These are phyloP conservation scores for Tinea pellionella DNA, from an alignment of 2,888 invertebrate genomes.

Conservation along the genomic window DNA sequence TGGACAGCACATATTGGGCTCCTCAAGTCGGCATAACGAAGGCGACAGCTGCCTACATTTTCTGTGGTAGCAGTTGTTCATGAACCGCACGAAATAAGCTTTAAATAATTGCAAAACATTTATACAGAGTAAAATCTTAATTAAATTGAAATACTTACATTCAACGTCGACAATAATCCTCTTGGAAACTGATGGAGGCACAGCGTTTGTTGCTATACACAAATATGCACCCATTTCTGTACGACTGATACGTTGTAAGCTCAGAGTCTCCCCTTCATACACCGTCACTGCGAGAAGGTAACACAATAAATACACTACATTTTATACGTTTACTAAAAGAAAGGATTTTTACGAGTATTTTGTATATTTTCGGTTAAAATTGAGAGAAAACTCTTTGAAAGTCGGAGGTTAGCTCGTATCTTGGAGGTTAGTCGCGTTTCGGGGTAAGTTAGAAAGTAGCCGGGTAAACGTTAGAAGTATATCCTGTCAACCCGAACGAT, in stretches of 20 bases:
- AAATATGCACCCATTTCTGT: conserved; percentile 90
- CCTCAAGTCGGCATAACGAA: no score
- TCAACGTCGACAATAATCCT: conserved; percentile 91
- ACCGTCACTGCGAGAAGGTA: conserved; percentile 76
- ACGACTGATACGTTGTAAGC: conserved; percentile 87
- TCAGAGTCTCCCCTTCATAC: conserved; percentile 87
- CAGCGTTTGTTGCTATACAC: conserved; percentile 86
- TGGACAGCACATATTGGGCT: no score
- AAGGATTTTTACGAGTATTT: background rate
- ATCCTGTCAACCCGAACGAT: no score
- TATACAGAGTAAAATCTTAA: background rate
- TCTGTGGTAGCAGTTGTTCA: no score
- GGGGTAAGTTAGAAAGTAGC: no score
- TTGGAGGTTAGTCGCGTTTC: no score
- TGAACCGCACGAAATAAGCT: no score
- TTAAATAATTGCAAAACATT: background rate
- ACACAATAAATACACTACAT: background rate
- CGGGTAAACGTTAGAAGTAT: no score
- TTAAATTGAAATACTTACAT: conserved; percentile 76
- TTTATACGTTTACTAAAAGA: background rate
- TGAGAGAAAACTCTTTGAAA: no score
- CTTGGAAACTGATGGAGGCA: conserved; percentile 92
- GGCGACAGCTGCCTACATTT: no score
- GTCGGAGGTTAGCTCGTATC: no score
- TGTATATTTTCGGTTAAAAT: background rate